Conservation (phyloP, 2,113 vertebrate genomes). For the Ceuthmochares aereus region DNA sequence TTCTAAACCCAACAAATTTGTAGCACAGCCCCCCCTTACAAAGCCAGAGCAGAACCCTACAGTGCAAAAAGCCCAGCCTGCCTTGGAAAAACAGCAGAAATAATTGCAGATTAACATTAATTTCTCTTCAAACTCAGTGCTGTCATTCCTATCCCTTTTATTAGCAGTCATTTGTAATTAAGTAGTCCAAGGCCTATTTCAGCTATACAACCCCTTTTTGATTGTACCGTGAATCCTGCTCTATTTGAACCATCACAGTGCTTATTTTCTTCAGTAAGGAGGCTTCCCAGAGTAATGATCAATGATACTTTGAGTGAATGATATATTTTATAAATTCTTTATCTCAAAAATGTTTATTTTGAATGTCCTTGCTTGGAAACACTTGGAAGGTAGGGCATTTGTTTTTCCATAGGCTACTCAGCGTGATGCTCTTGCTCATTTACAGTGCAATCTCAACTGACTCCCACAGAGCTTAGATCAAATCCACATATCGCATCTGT, state of each 20-base stretch:
- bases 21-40: not conserved
- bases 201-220: not conserved
- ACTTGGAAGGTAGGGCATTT: not conserved
- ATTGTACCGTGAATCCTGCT: not conserved
- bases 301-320: not conserved
- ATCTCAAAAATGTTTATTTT: slow-evolving; percentile 1
- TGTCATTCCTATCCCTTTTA: slow-evolving; percentile 47
- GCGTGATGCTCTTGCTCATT: not conserved
- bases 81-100: slow-evolving; percentile 24
- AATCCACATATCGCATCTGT: not conserved
- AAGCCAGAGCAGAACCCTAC: not conserved
- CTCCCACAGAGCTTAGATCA: not conserved
- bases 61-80: not conserved
- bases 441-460: accelerated
- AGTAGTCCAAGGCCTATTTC: not conserved
- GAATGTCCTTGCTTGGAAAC: not conserved
- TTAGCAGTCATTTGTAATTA: slow-evolving; percentile 45
- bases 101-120: not conserved
- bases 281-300: slow-evolving; percentile 24
- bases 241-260: slow-evolving; percentile 5
- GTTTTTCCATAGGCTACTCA: not conserved
- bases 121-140: not conserved
- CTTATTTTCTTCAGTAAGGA: slow-evolving; percentile 42
- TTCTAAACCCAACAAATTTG: not conserved
- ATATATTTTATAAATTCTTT: not conserved